Conservation (phyloP, 2,888 invertebrate genomes). For the Plusia festucae region DNA sequence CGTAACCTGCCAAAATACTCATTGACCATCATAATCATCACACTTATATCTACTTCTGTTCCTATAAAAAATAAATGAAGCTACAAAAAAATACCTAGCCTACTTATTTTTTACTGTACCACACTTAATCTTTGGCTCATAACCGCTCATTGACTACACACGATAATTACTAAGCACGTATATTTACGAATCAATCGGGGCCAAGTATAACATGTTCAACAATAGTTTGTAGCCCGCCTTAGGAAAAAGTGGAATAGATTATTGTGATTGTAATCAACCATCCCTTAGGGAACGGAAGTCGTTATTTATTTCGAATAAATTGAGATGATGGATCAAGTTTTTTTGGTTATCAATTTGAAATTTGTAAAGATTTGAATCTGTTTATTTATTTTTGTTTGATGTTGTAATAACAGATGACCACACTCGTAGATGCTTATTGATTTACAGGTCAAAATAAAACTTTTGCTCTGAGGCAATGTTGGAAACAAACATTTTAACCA, state of each 20-base stretch:
- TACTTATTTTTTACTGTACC: slow-evolving; percentile 35
- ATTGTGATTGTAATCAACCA: slow-evolving; percentile 16
- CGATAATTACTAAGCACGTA: slow-evolving; percentile 53
- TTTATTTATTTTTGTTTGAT: slow-evolving; percentile 5
- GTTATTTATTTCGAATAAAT: slow-evolving; percentile 32
- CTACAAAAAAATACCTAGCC: slow-evolving; percentile 27
- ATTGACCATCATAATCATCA: background rate
- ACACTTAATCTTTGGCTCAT: slow-evolving; percentile 46
- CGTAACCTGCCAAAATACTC: slow-evolving; percentile 1
- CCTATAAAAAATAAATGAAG: slow-evolving; percentile 21
- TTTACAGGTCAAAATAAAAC: background rate
- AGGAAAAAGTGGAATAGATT: slow-evolving; percentile 40
- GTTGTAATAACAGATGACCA: background rate
- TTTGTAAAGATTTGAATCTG: background rate
- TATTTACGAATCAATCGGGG: slow-evolving; percentile 55
- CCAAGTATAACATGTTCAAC: slow-evolving; percentile 39
- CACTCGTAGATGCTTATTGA: background rate
- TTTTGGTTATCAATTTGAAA: slow-evolving; percentile 19
- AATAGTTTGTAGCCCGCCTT: slow-evolving; percentile 48
- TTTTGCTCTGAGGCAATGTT: background rate
- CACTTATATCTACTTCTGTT: slow-evolving; percentile 37
- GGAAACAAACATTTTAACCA: too few relatives aligned
- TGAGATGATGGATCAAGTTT: slow-evolving; percentile 24
- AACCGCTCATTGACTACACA: slow-evolving; percentile 50
- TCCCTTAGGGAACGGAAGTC: slow-evolving; percentile 47